A percentile compares a stretch with the other conserved stretches of the same genome.
Evolutionary conservation across 1,140 invertebrate species (phyloP).

Genomic region (Solenopsis invicta): DNA sequence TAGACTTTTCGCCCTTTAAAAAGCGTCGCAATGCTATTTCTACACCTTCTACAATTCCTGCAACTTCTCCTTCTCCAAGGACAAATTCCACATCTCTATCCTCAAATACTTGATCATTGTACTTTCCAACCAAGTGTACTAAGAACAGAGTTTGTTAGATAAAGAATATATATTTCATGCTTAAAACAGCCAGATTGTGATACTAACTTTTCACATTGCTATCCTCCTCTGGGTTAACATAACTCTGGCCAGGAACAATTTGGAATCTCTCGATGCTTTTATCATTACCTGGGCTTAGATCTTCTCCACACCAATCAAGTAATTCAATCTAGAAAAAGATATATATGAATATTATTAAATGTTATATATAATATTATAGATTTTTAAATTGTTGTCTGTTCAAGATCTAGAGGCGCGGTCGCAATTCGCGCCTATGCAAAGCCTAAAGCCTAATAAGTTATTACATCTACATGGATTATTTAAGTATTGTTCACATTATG

Average conservation of each 20-base stretch:
- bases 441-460: too few relatives aligned
- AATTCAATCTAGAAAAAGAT: slow-evolving; percentile 91
- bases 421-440: too few relatives aligned
- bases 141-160: slow-evolving; percentile 65
- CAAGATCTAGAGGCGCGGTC: too few relatives aligned
- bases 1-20: slow-evolving; percentile 93
- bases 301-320: slow-evolving; percentile 94
- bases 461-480: too few relatives aligned
- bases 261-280: slow-evolving; percentile 93
- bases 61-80: slow-evolving; percentile 94
- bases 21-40: slow-evolving; percentile 95
- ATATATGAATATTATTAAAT: neutral
- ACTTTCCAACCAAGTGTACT: slow-evolving; percentile 94
- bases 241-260: slow-evolving; percentile 89
- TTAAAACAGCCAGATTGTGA: neutral
- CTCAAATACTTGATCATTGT: slow-evolving; percentile 90
- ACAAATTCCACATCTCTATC: slow-evolving; percentile 94
- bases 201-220: slow-evolving; percentile 90
- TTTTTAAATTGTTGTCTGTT: neutral
- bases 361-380: neutral
- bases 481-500: too few relatives aligned
- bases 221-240: slow-evolving; percentile 92
- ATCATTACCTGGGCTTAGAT: slow-evolving; percentile 94
- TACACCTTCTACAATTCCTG: slow-evolving; percentile 93
- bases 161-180: slow-evolving; percentile 2